phyloP scores from a whole-genome alignment of 2,113 vertebrate genomes.

The Polyodon spathula region DNA sequence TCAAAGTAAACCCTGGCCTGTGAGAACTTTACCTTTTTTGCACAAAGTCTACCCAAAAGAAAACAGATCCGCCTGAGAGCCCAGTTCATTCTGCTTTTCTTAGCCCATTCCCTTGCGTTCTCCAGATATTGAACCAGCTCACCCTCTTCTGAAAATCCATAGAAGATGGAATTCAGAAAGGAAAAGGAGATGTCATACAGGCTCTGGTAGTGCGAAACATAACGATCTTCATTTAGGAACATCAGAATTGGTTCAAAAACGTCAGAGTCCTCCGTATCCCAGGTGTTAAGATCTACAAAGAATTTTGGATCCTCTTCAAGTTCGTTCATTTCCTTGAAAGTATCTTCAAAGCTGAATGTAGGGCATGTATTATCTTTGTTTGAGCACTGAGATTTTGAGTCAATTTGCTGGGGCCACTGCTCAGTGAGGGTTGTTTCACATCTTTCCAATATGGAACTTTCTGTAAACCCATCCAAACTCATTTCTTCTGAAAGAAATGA shows the following conservation, averaged over 20 bases:
- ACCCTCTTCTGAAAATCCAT: slow-evolving; percentile 68
- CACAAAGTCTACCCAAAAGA: slow-evolving; percentile 80
- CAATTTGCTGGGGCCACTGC: slow-evolving; percentile 42
- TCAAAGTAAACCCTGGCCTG: slow-evolving; percentile 94
- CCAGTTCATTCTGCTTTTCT: slow-evolving; percentile 68
- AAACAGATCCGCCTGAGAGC: slow-evolving; percentile 84
- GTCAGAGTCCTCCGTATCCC: slow-evolving; percentile 67
- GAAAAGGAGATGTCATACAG: slow-evolving; percentile 82
- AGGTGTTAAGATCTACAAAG: slow-evolving; percentile 69
- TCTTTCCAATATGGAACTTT: slow-evolving; percentile 45
- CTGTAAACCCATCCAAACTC: slow-evolving; percentile 34
- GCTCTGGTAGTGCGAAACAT: slow-evolving; percentile 62
- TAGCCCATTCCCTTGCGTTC: slow-evolving; percentile 77
- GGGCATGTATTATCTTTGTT: slow-evolving; percentile 38
- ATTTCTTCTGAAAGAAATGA: slow-evolving; percentile 35
- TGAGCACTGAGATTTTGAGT: slow-evolving; percentile 40
- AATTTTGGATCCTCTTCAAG: slow-evolving; percentile 76
- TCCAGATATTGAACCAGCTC: slow-evolving; percentile 76
- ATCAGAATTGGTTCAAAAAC: slow-evolving; percentile 70
- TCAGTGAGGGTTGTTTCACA: slow-evolving; percentile 39
- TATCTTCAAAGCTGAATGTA: slow-evolving; percentile 52
- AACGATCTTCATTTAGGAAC: slow-evolving; percentile 73
- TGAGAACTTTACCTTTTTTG: slow-evolving; percentile 77
- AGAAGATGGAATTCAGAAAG: slow-evolving; percentile 75
- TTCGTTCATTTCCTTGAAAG: slow-evolving; percentile 61